Conservation (phyloP, 2,888 invertebrate species). For the Sphinx pinastri region DNA sequence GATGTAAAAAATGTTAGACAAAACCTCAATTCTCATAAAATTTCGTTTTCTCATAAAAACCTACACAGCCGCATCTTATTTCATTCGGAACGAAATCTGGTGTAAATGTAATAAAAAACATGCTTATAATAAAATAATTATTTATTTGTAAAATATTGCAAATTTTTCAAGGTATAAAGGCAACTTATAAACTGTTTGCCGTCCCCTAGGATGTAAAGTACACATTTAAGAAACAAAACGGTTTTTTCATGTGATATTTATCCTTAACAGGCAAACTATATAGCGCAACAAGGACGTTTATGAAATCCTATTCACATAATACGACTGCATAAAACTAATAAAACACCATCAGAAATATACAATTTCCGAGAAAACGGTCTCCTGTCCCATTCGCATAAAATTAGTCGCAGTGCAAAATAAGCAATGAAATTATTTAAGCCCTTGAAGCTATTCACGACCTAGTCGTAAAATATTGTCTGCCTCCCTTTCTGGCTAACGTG, state of each 20-base stretch:
- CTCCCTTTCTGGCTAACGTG: conserved; percentile 47
- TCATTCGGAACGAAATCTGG: no score
- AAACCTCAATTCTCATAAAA: no score
- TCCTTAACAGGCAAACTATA: conserved; percentile 17
- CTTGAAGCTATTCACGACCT: conserved; percentile 68
- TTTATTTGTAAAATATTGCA: no score
- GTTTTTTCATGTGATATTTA: not conserved
- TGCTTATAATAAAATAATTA: no score
- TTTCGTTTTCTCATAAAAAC: no score
- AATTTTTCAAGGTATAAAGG: no score
- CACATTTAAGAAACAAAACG: not conserved
- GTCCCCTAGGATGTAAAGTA: not conserved
- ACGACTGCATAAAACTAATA: conserved; percentile 38
- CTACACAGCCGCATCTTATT: no score
- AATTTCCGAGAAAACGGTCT: conserved; percentile 61
- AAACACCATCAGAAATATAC: conserved; percentile 42
- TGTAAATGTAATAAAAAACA: no score
- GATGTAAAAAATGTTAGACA: no score
- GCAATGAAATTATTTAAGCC: conserved; percentile 72
- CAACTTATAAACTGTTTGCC: not conserved
- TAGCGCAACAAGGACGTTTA: conserved; percentile 29
- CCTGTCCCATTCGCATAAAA: conserved; percentile 67
- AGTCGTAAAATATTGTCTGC: conserved; percentile 66
- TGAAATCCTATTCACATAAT: conserved; percentile 38
- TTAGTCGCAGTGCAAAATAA: conserved; percentile 78